phyloP scores from a whole-genome alignment of 2,113 vertebrate genomes.

The Laticauda colubrina region DNA sequence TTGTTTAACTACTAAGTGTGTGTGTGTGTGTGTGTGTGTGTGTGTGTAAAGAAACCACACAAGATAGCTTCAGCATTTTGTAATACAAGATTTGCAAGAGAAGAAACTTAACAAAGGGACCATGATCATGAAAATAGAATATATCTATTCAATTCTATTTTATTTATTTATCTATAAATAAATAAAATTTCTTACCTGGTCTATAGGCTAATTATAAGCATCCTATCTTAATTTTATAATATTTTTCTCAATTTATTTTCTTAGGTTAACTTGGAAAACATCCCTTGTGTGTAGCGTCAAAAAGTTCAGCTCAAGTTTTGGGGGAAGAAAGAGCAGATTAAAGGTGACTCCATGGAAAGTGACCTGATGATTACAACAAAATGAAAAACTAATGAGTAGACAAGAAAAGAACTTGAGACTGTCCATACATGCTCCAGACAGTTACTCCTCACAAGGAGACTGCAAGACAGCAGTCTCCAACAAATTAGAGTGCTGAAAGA shows the following conservation, averaged over 20 bases:
- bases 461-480: background rate
- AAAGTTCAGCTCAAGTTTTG: background rate
- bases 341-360: background rate
- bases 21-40: no score
- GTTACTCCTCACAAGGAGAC: background rate
- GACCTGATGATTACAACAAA: background rate
- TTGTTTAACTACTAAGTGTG: no score
- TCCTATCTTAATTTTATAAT: background rate
- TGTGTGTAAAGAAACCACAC: no score
- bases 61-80: background rate
- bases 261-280: background rate
- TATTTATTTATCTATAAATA: background rate
- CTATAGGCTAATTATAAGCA: background rate
- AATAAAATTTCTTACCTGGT: background rate
- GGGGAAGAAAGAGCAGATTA: background rate
- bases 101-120: background rate
- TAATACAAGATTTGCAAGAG: background rate
- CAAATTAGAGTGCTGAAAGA: background rate
- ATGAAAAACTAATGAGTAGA: background rate
- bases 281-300: background rate
- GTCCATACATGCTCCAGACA: background rate
- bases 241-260: background rate
- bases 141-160: background rate
- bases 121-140: background rate
- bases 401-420: background rate